These are phyloP conservation scores for Montipora capitata DNA, from an alignment of 92 coral and sea anemone genomes.

Conservation along the genomic window DNA sequence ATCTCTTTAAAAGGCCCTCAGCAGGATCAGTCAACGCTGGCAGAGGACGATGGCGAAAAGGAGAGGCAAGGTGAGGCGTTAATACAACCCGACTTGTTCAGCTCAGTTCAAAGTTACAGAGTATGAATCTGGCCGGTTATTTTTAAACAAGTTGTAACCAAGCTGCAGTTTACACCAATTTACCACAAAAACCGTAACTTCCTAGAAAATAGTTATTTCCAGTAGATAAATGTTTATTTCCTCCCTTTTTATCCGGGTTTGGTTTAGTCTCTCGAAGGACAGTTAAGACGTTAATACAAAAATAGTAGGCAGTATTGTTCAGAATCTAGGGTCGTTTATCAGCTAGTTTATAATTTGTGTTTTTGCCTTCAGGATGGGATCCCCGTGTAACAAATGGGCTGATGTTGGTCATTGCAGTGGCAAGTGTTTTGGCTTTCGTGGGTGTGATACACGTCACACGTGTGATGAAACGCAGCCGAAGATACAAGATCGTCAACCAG, in stretches of 20 bases:
- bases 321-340: no score
- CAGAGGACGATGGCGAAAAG: slow-evolving; percentile 1
- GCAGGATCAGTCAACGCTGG: slow-evolving; percentile 34
- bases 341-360: background rate
- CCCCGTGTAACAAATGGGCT: slow-evolving; percentile 65
- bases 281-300: no score
- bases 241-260: no score
- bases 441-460: slow-evolving; percentile 78
- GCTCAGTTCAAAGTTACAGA: no score
- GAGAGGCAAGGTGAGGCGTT: slow-evolving; percentile 22
- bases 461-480: slow-evolving; percentile 59
- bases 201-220: no score
- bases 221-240: no score
- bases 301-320: no score
- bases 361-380: slow-evolving; percentile 36
- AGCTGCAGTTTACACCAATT: no score
- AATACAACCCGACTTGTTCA: background rate
- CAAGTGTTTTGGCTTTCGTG: slow-evolving; percentile 79
- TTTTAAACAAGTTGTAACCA: no score
- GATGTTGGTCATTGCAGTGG: slow-evolving; percentile 75
- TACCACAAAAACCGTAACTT: no score
- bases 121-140: no score
- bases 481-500: slow-evolving; percentile 48
- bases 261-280: no score
- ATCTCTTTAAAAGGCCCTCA: slow-evolving; percentile 40